Evolutionary conservation across 2,113 vertebrate genomes (phyloP), one percentile per base, ranked within the genome.

Genomic region (Vombatus ursinus): DNA sequence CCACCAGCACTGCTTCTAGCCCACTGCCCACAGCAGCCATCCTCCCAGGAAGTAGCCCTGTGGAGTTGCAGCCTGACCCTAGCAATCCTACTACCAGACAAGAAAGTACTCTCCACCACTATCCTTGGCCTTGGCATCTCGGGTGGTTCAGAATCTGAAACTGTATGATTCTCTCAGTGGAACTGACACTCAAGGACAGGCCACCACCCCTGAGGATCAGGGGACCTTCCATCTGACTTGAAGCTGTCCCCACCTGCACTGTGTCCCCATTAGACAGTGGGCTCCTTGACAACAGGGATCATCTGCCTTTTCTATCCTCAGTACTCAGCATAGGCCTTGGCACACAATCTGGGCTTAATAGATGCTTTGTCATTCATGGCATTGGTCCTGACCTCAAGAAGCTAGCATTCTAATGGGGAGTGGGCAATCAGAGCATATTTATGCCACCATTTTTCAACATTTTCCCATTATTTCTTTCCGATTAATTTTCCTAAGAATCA

Each of bases 381-480:
- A 93, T n/a, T 6, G 57, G 90, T 68, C 94, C 93, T 16, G 12
- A 16, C 54, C 47, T 57, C 50, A 84, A 92, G 97, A 95, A 90
- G 26, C 37, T 0, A 77, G 22, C 7, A 93, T 95, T 96, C 16
- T 77, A 77, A 44, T n/a, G 37, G 37, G 68, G 19, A 3, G n/a
- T n/a, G 68, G n/a, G 31, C 31, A 23, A 19, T 23, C 16, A 77
- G 2, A n/a, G 14, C 14, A n/a, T 77, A 19, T 44, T 84, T 22
- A 44, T 16, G 68, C 68, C 68, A n/a, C 47, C 90, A 68, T 48
- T 48, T 57, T 47, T 93, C 94, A 22, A 8, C 90, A 95, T 93
- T 44, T 95, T 14, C 14, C 93, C 91, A 2, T 50, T 96, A 97
- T 93, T 92, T 94, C 52, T 31, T 93, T 91, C 19, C 89, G 96